Evolutionary conservation across 2,888 invertebrate genomes (phyloP), one percentile per base, ranked within the genome.

Genomic region (Proisotoma minuta): DNA sequence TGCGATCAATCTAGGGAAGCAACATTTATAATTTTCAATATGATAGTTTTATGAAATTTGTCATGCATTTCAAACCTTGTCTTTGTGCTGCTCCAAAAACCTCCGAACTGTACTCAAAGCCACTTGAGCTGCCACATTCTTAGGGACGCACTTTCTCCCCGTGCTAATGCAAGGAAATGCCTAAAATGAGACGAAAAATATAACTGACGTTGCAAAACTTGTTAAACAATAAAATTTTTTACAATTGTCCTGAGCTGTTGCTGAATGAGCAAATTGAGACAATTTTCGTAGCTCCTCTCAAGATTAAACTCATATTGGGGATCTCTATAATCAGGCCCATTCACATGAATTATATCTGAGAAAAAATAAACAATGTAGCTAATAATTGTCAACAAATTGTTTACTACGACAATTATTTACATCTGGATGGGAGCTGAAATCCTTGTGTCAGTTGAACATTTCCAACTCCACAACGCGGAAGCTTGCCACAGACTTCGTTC

Each of bases 291-390:
- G 43, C 63, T 66, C 34, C 59, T 58, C 59, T 62, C 62, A 54
- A 68, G 63, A 18, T 15, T 15, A 43, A 18, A 43, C 20, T 15
- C 18, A 20, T 43, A 43, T n/a, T 8, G 34, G 62, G 56, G 52
- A 49, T 60, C 57, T 40, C 63, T 60, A 50, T 51, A 57, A 40
- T 62, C 60, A 58, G 69, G 66, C 57, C 66, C 69, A 59, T 66
- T 66, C 52, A 66, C 64, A 51, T 69, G 69, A 62, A 69, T 66
- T 56, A 69, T 52, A 61, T 66, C 69, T 69, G 56, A 23, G 47
- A 29, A 24, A 28, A 51, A 18, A 59, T 3, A 39, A 29, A 51
- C 43, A 8, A 43, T 23, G n/a, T 3, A 3, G 34, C 40, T 40
- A 39, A 52, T 52, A 51, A 23, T 51, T 4, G 10, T 24, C 10